phyloP scores from a whole-genome alignment of 2,113 vertebrate genomes.

The Paraplagusia blochii region DNA sequence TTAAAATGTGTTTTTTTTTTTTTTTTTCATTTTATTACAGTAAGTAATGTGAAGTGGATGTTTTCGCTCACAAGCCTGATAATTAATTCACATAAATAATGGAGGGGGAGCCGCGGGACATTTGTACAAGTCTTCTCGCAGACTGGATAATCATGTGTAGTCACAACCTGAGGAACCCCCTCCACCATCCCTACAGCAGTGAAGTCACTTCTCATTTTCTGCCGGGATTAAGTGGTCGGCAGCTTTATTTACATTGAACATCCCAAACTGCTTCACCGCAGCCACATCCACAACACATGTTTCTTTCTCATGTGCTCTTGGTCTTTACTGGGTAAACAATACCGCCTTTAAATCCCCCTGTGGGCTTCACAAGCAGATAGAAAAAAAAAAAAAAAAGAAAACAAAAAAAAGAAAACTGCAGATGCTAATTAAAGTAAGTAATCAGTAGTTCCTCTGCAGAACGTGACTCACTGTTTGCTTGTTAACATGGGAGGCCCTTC shows the following conservation, averaged over 20 bases:
- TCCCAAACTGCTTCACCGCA: conserved; percentile 38
- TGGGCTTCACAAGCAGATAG: conserved; percentile 30
- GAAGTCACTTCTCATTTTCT: conserved; percentile 54
- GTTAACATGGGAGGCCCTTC: conserved; percentile 40
- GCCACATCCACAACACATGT: conserved; percentile 17
- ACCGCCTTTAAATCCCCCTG: conserved; percentile 38
- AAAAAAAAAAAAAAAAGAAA: too few relatives aligned
- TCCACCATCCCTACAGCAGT: conserved; percentile 13
- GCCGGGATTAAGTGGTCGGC: conserved; percentile 45
- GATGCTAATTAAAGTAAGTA: conserved; percentile 43
- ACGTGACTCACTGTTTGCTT: conserved; percentile 37
- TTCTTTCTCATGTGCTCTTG: conserved; percentile 29
- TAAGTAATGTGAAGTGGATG: conserved; percentile 16
- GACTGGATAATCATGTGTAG: conserved; percentile 48
- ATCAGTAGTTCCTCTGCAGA: conserved; percentile 35
- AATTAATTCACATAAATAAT: conserved; percentile 35
- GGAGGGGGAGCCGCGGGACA: conserved; percentile 8
- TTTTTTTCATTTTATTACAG: conserved; percentile 19
- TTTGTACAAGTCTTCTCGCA: conserved; percentile 18
- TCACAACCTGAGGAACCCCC: conserved; percentile 39
- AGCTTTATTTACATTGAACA: conserved; percentile 61
- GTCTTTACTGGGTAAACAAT: conserved; percentile 42
- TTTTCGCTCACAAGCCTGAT: conserved; percentile 30
- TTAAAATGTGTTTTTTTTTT: too few relatives aligned
- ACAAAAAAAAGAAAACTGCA: not conserved